These are phyloP conservation scores for Zhengitettix transpicula DNA, from an alignment of 2,888 invertebrate genomes.

Conservation along the genomic window DNA sequence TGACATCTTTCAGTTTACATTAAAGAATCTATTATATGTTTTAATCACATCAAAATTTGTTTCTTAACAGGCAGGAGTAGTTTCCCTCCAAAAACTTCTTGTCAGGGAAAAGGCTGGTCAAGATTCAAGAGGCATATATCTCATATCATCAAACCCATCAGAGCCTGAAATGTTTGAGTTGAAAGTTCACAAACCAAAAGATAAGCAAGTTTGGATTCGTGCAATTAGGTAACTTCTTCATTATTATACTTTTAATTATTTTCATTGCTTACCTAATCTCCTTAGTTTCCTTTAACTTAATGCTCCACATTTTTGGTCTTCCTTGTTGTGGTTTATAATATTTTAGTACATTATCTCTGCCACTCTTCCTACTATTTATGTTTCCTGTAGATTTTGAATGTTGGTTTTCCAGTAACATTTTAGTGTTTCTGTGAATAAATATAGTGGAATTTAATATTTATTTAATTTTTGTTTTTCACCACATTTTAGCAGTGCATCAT, in stretches of 20 bases:
- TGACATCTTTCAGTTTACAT: neutral
- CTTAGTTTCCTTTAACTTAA: too few relatives aligned
- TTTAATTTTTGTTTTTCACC: too few relatives aligned
- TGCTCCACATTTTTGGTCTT: too few relatives aligned
- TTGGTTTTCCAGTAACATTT: too few relatives aligned
- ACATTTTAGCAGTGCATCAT: too few relatives aligned
- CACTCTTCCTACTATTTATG: too few relatives aligned
- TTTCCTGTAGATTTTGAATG: too few relatives aligned
- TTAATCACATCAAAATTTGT: neutral
- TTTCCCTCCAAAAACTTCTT: constrained; percentile 77
- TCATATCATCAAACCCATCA: constrained; percentile 79
- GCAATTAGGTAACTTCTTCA: constrained; percentile 44
- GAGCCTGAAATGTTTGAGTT: constrained; percentile 95
- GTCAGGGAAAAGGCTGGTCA: constrained; percentile 90
- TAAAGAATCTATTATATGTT: neutral
- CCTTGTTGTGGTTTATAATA: too few relatives aligned
- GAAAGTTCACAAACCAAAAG: constrained; percentile 72
- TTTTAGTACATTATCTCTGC: too few relatives aligned
- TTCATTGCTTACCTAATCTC: too few relatives aligned
- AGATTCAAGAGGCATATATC: constrained; percentile 73
- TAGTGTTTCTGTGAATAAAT: too few relatives aligned
- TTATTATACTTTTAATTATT: neutral
- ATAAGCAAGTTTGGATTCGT: constrained; percentile 80
- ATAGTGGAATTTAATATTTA: too few relatives aligned
- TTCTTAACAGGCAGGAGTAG: constrained; percentile 62